phyloP scores from a whole-genome alignment of 1,140 invertebrate species.

The Pinna nobilis region DNA sequence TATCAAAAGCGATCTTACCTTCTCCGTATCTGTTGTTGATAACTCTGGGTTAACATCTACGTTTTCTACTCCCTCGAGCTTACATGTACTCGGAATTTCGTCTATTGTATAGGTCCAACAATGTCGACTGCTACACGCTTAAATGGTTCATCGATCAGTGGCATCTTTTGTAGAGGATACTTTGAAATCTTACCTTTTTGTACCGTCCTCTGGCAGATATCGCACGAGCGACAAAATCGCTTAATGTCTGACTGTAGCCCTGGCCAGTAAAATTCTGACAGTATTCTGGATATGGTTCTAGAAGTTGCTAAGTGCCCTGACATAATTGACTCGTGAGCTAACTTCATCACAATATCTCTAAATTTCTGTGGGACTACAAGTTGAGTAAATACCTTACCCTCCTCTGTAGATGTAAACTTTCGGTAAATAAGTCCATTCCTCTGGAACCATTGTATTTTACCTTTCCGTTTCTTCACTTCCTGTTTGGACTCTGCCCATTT shows the following conservation, averaged over 20 bases:
- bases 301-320: neutral
- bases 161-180: neutral
- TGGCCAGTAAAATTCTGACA: conserved; percentile 3
- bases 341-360: neutral
- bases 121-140: neutral
- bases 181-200: conserved; percentile 2
- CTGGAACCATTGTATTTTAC: neutral
- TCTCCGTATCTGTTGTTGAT: neutral
- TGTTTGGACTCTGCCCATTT: neutral
- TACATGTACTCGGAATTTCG: neutral
- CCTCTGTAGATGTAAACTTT: neutral
- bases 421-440: neutral
- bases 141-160: no score
- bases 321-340: conserved; percentile 4
- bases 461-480: neutral
- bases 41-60: neutral
- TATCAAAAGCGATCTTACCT: neutral
- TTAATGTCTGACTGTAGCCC: neutral
- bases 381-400: neutral
- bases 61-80: neutral
- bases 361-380: conserved; percentile 1
- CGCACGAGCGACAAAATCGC: conserved; percentile 1
- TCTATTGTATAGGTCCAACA: neutral
- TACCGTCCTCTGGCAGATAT: neutral
- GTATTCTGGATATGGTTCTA: neutral